Conservation (phyloP, 2,888 invertebrate species). For the Mellilla xanthometata region DNA sequence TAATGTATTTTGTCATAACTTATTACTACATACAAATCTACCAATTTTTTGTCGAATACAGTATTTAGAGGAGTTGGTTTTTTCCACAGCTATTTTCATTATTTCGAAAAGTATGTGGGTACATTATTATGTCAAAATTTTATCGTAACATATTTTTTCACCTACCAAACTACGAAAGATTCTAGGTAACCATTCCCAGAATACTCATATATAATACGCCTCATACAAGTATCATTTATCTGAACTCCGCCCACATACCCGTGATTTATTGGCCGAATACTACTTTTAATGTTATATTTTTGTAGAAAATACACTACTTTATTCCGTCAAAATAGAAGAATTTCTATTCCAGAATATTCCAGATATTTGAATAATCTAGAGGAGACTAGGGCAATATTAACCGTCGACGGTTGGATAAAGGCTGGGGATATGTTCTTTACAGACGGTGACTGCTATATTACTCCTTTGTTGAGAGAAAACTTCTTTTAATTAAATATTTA, state of each 20-base stretch:
- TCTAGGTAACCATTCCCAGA: constrained; percentile 7
- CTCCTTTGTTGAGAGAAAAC: constrained; percentile 50
- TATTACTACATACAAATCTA: too few species aligned
- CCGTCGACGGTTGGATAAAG: constrained; percentile 51
- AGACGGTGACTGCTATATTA: constrained; percentile 44
- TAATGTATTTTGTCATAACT: too few species aligned
- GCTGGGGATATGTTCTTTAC: constrained; percentile 53
- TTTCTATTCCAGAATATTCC: constrained; percentile 42
- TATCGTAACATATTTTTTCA: too few species aligned
- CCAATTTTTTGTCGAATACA: too few species aligned
- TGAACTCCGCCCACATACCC: constrained; percentile 18
- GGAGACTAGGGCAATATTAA: constrained; percentile 45
- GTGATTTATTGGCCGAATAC: constrained; percentile 20
- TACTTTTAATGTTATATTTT: constrained; percentile 13
- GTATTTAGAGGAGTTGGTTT: too few species aligned
- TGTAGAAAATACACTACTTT: constrained; percentile 7
- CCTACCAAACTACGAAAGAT: too few species aligned
- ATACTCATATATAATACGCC: constrained; percentile 16
- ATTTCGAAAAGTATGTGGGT: too few species aligned
- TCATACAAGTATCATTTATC: constrained; percentile 22
- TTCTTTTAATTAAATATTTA: constrained; percentile 49
- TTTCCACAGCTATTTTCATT: too few species aligned
- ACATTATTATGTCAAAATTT: too few species aligned
- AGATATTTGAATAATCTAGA: constrained; percentile 50
- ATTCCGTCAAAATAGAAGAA: constrained; percentile 7